phyloP scores from a whole-genome alignment of 2,797 vertebrate genomes.

The Sebastes iracundus region DNA sequence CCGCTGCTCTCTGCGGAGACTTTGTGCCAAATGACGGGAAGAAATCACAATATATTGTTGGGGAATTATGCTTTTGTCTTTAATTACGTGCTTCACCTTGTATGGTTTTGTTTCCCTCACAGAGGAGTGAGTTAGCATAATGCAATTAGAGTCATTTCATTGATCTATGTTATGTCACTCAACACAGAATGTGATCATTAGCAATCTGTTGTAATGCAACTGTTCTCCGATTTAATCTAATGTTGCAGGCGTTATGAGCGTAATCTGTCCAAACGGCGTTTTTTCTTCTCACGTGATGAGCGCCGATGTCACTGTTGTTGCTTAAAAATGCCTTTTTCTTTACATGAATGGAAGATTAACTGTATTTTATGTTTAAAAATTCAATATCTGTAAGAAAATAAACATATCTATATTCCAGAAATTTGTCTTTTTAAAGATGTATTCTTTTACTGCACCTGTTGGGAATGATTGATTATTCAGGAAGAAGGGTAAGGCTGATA shows the following conservation, averaged over 20 bases:
- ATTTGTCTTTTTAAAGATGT: not conserved
- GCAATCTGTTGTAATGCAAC: constrained; percentile 47
- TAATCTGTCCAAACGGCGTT: constrained; percentile 11
- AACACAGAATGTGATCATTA: constrained; percentile 50
- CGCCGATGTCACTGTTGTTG: not conserved
- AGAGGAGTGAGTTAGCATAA: constrained; percentile 21
- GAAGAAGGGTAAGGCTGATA: not conserved
- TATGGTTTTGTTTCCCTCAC: constrained; percentile 20
- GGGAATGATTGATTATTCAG: not conserved
- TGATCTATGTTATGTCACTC: constrained; percentile 44
- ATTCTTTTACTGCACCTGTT: not conserved
- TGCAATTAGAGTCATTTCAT: constrained; percentile 37
- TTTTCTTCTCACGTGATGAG: not conserved
- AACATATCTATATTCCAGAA: not conserved
- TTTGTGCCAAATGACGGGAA: constrained; percentile 29
- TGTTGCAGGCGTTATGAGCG: constrained; percentile 22
- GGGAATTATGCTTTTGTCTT: constrained; percentile 3
- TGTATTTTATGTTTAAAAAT: not conserved
- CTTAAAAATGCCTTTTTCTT: not conserved
- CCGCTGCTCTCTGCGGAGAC: not conserved
- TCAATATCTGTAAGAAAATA: not conserved
- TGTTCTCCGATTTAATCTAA: constrained; percentile 25
- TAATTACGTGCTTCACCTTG: constrained; percentile 36
- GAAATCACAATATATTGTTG: constrained; percentile 17
- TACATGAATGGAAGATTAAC: constrained; percentile 3